Evolutionary conservation across 2,113 vertebrate genomes (phyloP).

Genomic region (Xenopus laevis): DNA sequence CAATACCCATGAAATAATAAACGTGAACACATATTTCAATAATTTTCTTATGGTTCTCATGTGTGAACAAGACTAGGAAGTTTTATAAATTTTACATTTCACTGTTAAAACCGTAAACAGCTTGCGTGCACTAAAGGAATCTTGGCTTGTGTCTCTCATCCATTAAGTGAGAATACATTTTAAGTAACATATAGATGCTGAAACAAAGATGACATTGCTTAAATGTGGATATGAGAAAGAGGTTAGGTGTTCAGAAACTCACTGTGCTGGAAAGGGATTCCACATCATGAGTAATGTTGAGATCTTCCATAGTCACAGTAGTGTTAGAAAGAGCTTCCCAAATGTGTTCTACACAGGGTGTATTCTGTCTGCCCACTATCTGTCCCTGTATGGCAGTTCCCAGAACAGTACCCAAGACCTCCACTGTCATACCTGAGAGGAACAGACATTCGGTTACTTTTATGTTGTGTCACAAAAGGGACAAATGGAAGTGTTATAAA

Average conservation of each 20-base stretch:
- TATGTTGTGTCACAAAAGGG: background rate
- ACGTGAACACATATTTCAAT: too few species aligned
- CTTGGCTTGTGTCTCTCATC: too few species aligned
- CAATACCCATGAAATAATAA: too few species aligned
- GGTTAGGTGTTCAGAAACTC: slow-evolving; percentile 35
- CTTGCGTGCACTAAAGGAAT: too few species aligned
- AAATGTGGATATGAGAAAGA: background rate
- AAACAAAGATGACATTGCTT: background rate
- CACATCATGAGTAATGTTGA: slow-evolving; percentile 58
- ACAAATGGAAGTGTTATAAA: background rate
- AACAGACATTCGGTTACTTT: background rate
- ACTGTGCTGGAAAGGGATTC: slow-evolving; percentile 72
- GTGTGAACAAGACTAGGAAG: too few species aligned
- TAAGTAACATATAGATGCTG: too few species aligned
- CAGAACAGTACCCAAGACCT: slow-evolving; percentile 85
- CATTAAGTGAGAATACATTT: too few species aligned
- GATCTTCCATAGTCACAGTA: slow-evolving; percentile 51
- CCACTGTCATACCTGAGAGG: slow-evolving; percentile 86
- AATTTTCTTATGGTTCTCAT: too few species aligned
- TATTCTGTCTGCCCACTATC: slow-evolving; percentile 76
- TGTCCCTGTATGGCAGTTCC: slow-evolving; percentile 92
- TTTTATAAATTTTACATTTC: too few species aligned
- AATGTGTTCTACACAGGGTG: slow-evolving; percentile 65
- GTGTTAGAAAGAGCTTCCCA: slow-evolving; percentile 45
- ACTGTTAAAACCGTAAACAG: too few species aligned